Percentiles rank a stretch among this genome's conserved stretches.
phyloP scores from a whole-genome alignment of 1,140 invertebrate genomes.

The Drosophila nebulosa region DNA sequence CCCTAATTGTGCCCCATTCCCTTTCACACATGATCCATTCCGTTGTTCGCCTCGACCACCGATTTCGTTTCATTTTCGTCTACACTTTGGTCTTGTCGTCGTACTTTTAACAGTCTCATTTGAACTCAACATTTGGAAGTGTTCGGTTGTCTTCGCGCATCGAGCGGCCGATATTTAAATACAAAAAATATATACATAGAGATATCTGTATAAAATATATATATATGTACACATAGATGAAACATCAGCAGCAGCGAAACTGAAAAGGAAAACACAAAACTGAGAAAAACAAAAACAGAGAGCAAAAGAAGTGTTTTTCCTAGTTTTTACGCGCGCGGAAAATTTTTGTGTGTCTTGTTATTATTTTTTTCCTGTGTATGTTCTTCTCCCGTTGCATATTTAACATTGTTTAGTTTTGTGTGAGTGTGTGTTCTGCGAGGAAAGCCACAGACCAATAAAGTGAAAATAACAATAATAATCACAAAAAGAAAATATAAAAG shows the following conservation, averaged over 20 bases:
- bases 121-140: neutral
- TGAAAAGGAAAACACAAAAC: slow-evolving; percentile 7
- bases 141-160: slow-evolving; percentile 6
- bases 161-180: neutral
- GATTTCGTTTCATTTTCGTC: no score
- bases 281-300: slow-evolving; percentile 20
- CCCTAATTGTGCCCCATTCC: neutral
- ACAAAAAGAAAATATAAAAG: neutral
- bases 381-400: neutral
- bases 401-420: neutral
- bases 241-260: neutral
- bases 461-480: neutral
- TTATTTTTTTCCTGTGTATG: neutral
- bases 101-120: neutral
- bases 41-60: no score
- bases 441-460: neutral
- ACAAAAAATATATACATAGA: slow-evolving; percentile 16
- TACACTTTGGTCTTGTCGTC: no score
- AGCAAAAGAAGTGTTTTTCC: neutral
- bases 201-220: neutral
- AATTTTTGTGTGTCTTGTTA: neutral
- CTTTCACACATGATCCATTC: no score
- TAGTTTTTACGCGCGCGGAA: neutral
- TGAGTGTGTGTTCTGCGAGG: no score
- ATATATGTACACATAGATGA: neutral